Evolutionary conservation across 2,797 vertebrate genomes (phyloP).

Genomic region (Fistularia tabacaria): DNA sequence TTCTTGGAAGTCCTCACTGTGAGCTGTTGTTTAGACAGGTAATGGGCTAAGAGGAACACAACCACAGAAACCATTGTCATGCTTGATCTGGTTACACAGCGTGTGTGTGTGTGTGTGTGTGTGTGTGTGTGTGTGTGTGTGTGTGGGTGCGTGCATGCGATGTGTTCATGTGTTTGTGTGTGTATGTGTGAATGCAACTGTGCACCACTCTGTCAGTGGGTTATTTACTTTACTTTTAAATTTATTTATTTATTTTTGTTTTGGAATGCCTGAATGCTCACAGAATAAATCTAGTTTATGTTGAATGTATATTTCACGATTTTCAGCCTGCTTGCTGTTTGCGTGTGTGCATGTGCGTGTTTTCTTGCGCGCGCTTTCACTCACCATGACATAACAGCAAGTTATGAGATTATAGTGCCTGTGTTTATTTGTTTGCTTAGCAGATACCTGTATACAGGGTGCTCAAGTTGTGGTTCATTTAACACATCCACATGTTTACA

Average conservation of each 20-base stretch:
- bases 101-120: conserved; percentile 7
- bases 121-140: conserved; percentile 3
- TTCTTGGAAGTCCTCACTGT: conserved; percentile 27
- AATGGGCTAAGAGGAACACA: conserved; percentile 61
- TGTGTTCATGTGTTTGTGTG: conserved; percentile 5
- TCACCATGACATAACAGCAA: conserved; percentile 41
- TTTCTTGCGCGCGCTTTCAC: neutral
- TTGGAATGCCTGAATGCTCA: too few species aligned
- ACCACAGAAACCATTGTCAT: conserved; percentile 57
- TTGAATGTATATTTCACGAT: too few species aligned
- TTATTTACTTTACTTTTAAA: conserved; percentile 5
- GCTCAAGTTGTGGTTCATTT: conserved; percentile 56
- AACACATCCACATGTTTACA: conserved; percentile 69
- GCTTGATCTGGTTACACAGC: conserved; percentile 63
- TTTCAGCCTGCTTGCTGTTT: neutral
- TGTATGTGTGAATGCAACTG: neutral
- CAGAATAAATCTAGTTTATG: too few species aligned
- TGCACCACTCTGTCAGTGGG: conserved; percentile 2
- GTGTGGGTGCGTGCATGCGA: conserved; percentile 2
- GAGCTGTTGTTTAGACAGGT: conserved; percentile 63
- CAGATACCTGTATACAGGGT: conserved; percentile 63
- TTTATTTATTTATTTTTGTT: too few species aligned
- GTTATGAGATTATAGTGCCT: conserved; percentile 50
- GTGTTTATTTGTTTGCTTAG: conserved; percentile 71
- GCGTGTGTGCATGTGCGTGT: neutral